Base-by-base conservation (phyloP, 2,888 invertebrate species). In the Mythimna lalbum region DNA sequence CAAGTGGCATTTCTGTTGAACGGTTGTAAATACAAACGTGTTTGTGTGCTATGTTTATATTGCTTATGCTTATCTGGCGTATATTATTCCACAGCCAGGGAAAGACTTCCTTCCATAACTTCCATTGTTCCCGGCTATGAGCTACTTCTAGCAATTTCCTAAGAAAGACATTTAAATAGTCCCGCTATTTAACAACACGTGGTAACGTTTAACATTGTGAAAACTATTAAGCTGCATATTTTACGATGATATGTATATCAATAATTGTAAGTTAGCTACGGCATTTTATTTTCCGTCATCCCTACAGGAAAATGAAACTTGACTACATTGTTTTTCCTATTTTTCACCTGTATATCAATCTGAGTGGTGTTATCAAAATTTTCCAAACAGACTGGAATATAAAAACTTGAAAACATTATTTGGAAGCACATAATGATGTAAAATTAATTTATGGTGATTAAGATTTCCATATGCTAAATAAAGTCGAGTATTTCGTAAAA, bases 1-100 rank as follows among this genome's bases (percentile, higher is more conserved):
- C 56, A 19, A 55, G 21, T 50, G 6, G 31, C 56, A 76, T 73
- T 82, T 62, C 68, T 69, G 52, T 3, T 57, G 56, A 56, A 56
- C 73, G 52, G 14, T 33, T 23, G n/a, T 43, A 62, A 61, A 63
- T 65, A 64, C 52, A 76, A 73, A 82, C 83, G 60, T 82, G 71
- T 66, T 79, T 63, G 56, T 43, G 19, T 19, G 2, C 19, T 43
- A 43, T 43, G 39, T 0, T 39, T 39, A 39, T 39, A 27, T 27
- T 27, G 27, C 27, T 27, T 27, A 27, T 27, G 43, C 43, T 17
- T 43, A 43, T 17, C 17, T 43, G 19, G 17, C 17, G 4, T 17
- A 43, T 43, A 19, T 17, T 43, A 43, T 43, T 4, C 17, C 43
- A 43, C 17, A 5, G 5, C 17, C 1, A 0, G 43, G 17, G 17